Base-by-base conservation (phyloP, 2,888 invertebrate species). In the Notodonta dromedarius region DNA sequence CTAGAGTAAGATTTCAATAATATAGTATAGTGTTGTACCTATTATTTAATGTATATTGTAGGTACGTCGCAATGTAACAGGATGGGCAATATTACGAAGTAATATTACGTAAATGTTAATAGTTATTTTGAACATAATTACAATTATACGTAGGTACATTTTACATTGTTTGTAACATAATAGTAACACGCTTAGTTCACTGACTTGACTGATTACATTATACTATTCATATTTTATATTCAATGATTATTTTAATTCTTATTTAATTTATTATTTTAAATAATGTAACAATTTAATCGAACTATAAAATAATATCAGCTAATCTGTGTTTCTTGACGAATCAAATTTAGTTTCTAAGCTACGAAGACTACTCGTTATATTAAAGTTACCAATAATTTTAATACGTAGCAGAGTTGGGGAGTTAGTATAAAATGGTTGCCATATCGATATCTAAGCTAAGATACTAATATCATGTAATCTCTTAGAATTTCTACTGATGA, bases 401-500 rank as follows among this genome's bases (percentile, higher is more conserved):
- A 65, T 48, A 58, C 63, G 62, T 63, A 54, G 55, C 44, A 61
- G 58, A 4, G 7, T 58, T 35, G 64, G 35, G 63, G 59, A 66
- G 63, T 63, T 58, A 66, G 61, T 60, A 53, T 64, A 63, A 55
- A 61, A 72, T 66, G 62, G 61, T 75, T 77, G 74, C 24, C 68
- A 72, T 70, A 73, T 76, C 74, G 16, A 62, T 66, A 67, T 70
- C 65, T 65, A 75, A 24, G 35, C 62, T 74, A 76, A 71, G 61
- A 66, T 69, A 62, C 59, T 72, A 76, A 77, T 68, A 71, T 77
- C 77, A 78, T 82, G 76, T 88, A 88, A 86, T 85, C 84, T 86
- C 76, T 80, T 88, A 88, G 88, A 82, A 88, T 89, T 89, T 89
- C 84, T 89, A 88, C 86, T 82, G 80, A 78, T 62, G 67, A 69